A percentile compares a stretch with the other conserved stretches of the same genome.
Evolutionary conservation across 2,888 invertebrate genomes (phyloP).

Genomic region (Tetrapedia diversipes): DNA sequence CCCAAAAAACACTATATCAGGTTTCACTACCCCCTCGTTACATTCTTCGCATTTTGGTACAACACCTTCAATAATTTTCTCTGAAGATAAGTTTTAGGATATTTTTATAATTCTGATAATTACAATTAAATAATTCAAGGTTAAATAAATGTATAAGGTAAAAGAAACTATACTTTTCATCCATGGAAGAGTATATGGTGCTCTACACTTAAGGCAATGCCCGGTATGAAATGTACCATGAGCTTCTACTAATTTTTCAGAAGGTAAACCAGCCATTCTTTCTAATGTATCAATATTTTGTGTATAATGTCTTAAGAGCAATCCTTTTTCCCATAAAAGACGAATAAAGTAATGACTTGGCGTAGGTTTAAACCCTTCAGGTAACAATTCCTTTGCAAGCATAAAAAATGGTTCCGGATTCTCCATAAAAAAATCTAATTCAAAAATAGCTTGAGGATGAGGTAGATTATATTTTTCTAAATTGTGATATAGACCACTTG

Average conservation of each 20-base stretch:
- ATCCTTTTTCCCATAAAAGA: slow-evolving; percentile 91
- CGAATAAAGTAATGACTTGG: slow-evolving; percentile 95
- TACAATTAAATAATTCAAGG: neutral
- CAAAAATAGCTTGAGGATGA: slow-evolving; percentile 96
- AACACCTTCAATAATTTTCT: slow-evolving; percentile 88
- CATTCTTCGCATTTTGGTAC: slow-evolving; percentile 92
- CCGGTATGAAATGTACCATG: slow-evolving; percentile 96
- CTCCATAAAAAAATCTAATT: slow-evolving; percentile 92
- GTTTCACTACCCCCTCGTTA: slow-evolving; percentile 91
- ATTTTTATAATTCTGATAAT: neutral
- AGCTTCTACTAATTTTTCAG: slow-evolving; percentile 95
- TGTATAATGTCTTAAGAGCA: slow-evolving; percentile 90
- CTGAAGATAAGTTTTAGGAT: slow-evolving; percentile 80
- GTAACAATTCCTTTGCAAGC: slow-evolving; percentile 94
- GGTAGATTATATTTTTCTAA: slow-evolving; percentile 95
- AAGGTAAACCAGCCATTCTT: slow-evolving; percentile 91
- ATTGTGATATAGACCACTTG: slow-evolving; percentile 95
- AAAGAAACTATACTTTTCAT: slow-evolving; percentile 88
- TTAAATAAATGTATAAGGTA: slow-evolving; percentile 13
- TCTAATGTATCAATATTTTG: slow-evolving; percentile 98
- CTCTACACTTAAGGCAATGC: slow-evolving; percentile 91
- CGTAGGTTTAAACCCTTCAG: slow-evolving; percentile 94
- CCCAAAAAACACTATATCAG: slow-evolving; percentile 98
- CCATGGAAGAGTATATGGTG: slow-evolving; percentile 90
- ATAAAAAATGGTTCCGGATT: slow-evolving; percentile 97